Evolutionary conservation across 2,888 invertebrate genomes (phyloP).

Genomic region (Cetonia aurata): DNA sequence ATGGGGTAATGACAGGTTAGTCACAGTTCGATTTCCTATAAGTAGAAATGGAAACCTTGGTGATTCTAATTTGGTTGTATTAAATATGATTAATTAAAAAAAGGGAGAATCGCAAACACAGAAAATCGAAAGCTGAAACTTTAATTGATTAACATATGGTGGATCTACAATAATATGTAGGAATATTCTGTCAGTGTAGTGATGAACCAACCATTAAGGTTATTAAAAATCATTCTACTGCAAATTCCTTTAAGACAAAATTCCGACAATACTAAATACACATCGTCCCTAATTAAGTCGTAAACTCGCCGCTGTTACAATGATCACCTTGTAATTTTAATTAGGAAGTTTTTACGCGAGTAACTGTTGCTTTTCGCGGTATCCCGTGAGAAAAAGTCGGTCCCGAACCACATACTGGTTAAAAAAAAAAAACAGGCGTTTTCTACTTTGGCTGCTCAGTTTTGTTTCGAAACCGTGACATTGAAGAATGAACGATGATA

Average conservation of each 20-base stretch:
- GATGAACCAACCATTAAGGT: conserved; percentile 1
- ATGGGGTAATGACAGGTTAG: too few relatives aligned
- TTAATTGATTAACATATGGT: too few relatives aligned
- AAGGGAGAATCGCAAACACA: too few relatives aligned
- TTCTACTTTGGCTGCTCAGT: conserved; percentile 17
- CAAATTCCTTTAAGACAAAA: conserved; percentile 1
- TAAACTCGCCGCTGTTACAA: conserved; percentile 13
- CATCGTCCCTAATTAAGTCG: conserved; percentile 19
- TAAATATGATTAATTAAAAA: too few relatives aligned
- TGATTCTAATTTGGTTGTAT: too few relatives aligned
- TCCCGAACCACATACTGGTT: conserved; percentile 2
- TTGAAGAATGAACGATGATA: conserved; percentile 14
- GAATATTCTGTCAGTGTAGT: too few relatives aligned
- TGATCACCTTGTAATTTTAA: conserved; percentile 17
- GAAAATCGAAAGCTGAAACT: too few relatives aligned
- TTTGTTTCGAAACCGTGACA: conserved; percentile 3
- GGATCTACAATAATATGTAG: too few relatives aligned
- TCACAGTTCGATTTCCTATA: too few relatives aligned
- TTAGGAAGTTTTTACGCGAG: conserved; percentile 22
- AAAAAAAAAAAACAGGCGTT: conserved; percentile 17
- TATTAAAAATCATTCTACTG: conserved; percentile 16
- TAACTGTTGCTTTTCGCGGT: conserved; percentile 32
- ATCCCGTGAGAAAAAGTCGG: conserved; percentile 18
- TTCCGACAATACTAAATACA: conserved; percentile 1
- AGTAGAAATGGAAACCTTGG: too few relatives aligned